Base-by-base conservation (phyloP, 2,888 invertebrate genomes). In the Drosophila subsilvestris region DNA sequence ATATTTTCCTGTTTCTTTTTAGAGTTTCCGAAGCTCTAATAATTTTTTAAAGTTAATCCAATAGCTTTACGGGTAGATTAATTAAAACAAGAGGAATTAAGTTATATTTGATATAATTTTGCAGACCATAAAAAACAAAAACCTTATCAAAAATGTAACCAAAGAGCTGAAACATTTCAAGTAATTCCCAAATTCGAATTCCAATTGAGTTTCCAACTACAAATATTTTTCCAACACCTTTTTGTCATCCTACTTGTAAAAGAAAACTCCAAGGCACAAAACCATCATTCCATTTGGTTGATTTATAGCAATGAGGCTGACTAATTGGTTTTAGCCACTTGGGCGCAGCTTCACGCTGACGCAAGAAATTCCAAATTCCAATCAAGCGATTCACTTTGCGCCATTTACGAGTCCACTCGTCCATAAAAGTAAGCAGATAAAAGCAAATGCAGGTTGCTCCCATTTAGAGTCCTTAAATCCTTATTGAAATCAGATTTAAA, bases 401-500 rank as follows among this genome's bases (percentile, higher is more conserved):
- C 22, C 17, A 27, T 45, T 44, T 25, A 44, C 66, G 25, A 67
- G 56, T 69, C 37, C 22, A 56, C 51, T 78, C 63, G 25, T n/a
- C 53, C 68, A 74, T 81, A 76, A 76, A 82, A 55, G 53, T 50
- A 69, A n/a, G n/a, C 43, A 75, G 80, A 80, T 82, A 84, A 76
- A 63, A 54, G 49, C 57, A 69, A 68, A 56, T 59, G 66, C 63
- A 71, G 66, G 48, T 42, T 56, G 18, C 47, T 42, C 20, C 25
- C 29, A 43, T 18, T 25, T 42, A 47, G 44, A 57, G 37, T 54
- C 51, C 60, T 75, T 59, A 73, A 75, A 57, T 56, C 74, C 65
- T 68, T 66, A 60, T 75, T 72, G 67, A 83, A 81, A 68, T 75
- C 72, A 65, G 85, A 80, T 79, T 80, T 77, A 54, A 77, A 89